phyloP scores from a whole-genome alignment of 2,113 vertebrate species.

The zebrafish (Danio rerio) region DNA sequence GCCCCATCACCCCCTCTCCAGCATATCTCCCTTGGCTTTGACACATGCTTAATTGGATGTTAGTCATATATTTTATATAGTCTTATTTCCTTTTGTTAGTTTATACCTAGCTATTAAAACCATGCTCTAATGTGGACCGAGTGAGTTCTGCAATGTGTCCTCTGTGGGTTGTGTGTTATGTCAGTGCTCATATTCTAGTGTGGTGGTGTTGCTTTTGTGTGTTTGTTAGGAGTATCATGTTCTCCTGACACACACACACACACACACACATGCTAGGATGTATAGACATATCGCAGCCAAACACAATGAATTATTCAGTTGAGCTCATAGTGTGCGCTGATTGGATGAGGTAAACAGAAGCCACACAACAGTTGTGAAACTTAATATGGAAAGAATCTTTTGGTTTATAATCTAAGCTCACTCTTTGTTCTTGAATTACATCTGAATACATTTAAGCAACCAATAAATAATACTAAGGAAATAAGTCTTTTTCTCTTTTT shows the following conservation, averaged over 20 bases:
- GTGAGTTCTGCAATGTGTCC: neutral
- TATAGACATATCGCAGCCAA: slow-evolving; percentile 26
- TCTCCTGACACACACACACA: slow-evolving; percentile 3
- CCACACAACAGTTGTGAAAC: slow-evolving; percentile 28
- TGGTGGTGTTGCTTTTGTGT: slow-evolving; percentile 22
- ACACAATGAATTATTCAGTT: slow-evolving; percentile 52
- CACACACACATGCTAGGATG: neutral
- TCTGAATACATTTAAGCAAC: neutral
- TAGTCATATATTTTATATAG: slow-evolving; percentile 42
- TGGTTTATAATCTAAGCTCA: slow-evolving; percentile 2
- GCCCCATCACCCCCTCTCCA: slow-evolving; percentile 17
- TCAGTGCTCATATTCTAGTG: neutral
- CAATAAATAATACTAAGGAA: neutral
- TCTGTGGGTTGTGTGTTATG: slow-evolving; percentile 9
- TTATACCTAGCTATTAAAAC: neutral
- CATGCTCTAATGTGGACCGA: neutral
- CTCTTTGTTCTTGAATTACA: slow-evolving; percentile 10
- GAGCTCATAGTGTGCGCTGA: neutral
- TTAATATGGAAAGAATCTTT: neutral
- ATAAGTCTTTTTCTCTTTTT: neutral
- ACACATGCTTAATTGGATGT: slow-evolving; percentile 18
- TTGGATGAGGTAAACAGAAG: slow-evolving; percentile 1
- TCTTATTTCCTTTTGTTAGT: neutral
- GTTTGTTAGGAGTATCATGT: slow-evolving; percentile 34
- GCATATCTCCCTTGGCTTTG: neutral